Base-by-base conservation (phyloP, 2,888 invertebrate genomes). In the Corbicula japonica region DNA sequence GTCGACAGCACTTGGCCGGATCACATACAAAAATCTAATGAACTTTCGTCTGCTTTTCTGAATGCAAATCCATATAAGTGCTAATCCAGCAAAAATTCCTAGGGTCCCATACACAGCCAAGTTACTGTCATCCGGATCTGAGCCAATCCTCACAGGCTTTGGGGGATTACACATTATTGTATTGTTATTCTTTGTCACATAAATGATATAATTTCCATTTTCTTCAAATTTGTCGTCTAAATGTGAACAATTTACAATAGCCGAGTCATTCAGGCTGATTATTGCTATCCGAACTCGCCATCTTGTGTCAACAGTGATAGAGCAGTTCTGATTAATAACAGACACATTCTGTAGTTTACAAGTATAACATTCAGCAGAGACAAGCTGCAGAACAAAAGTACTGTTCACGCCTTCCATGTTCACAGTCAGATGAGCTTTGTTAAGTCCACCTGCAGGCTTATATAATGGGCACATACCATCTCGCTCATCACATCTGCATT, bases 221-320 rank as follows among this genome's bases (percentile, higher is more conserved):
- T 80, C 76, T 28, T 72, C 58, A 38, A 80, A 75, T 18, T 41
- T 56, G 30, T 28, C 18, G 61, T 52, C 62, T 6, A 60, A 54
- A 35, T 58, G 32, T 15, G 61, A 28, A 58, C 73, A 83, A 28
- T 74, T 76, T 48, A 46, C 21, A n/a, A 50, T 30, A 12, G 35
- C 34, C 23, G 35, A 18, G 18, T 28, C 34, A 26, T 46, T 41
- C 8, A 50, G 23, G 4, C 65, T 54, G 26, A 76, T 73, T 1
- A 79, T 60, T 8, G 76, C 72, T 30, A 89, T 48, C 50, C 79
- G 76, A 35, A 80, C 81, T 44, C 77, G 84, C 90, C 90, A 90
- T 41, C 90, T 71, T 6, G 90, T 85, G 73, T 90, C 90, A 41
- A 90, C 71, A 18, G 82, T 61, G 26, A 89, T 74, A 0, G 87